Percentiles rank a stretch among this genome's conserved stretches.
Conservation (phyloP, 2,888 invertebrate genomes). For the Flexamia atlantica region DNA sequence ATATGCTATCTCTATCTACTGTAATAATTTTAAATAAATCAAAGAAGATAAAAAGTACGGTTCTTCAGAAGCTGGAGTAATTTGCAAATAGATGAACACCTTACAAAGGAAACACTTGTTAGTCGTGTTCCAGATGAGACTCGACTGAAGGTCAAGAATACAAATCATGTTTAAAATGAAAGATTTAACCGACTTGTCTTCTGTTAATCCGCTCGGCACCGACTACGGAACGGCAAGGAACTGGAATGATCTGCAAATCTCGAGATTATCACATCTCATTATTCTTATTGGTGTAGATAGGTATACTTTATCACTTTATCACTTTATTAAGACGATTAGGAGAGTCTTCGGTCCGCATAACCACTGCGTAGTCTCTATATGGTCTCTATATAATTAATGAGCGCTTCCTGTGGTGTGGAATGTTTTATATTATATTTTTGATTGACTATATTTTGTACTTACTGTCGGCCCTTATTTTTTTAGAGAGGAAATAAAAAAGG, state of each 20-base stretch:
- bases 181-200: background rate
- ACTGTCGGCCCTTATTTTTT: too few relatives aligned
- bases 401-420: too few relatives aligned
- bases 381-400: too few relatives aligned
- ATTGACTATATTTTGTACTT: too few relatives aligned
- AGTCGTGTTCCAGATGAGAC: slow-evolving; percentile 14
- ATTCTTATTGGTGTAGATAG: background rate
- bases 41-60: too few relatives aligned
- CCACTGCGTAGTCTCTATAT: too few relatives aligned
- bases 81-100: slow-evolving; percentile 13
- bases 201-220: slow-evolving; percentile 3
- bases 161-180: slow-evolving; percentile 3
- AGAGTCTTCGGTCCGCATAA: background rate
- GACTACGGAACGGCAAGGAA: background rate
- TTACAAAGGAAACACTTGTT: background rate
- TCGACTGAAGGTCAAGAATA: background rate
- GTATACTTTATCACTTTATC: too few relatives aligned
- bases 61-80: background rate
- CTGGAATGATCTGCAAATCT: background rate
- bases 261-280: background rate
- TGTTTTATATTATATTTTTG: too few relatives aligned
- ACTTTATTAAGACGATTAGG: too few relatives aligned
- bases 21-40: too few relatives aligned
- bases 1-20: too few relatives aligned
- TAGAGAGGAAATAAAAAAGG: too few relatives aligned